Percentiles rank a stretch among this genome's conserved stretches.
These are phyloP conservation scores for Volucella zonaria DNA, from an alignment of 2,888 invertebrate species.

Conservation along the genomic window DNA sequence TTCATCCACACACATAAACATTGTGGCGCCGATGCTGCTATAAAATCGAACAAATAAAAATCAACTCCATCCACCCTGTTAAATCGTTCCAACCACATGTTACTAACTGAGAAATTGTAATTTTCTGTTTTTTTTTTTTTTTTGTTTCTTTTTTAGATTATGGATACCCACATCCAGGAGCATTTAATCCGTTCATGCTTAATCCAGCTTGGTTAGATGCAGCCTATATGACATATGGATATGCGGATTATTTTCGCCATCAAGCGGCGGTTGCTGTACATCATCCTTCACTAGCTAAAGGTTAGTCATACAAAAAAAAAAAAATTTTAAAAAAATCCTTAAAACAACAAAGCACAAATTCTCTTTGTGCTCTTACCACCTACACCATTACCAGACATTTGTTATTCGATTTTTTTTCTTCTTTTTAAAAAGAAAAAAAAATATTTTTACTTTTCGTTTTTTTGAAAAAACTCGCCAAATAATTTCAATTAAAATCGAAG, in stretches of 20 bases:
- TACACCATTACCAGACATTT: background rate
- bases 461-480: constrained; percentile 55
- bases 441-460: constrained; percentile 21
- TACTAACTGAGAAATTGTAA: constrained; percentile 47
- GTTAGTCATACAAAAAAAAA: constrained; percentile 80
- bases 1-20: constrained; percentile 26
- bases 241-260: constrained; percentile 88
- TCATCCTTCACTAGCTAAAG: constrained; percentile 86
- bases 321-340: background rate
- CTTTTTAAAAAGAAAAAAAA: background rate
- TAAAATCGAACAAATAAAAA: constrained; percentile 62
- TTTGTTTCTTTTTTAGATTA: constrained; percentile 85
- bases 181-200: constrained; percentile 90
- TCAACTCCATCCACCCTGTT: constrained; percentile 16
- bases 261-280: constrained; percentile 83
- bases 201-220: constrained; percentile 94
- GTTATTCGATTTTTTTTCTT: no score
- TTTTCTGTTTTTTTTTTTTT: constrained; percentile 78
- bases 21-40: constrained; percentile 70
- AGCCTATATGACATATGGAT: constrained; percentile 90
- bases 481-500: constrained; percentile 72
- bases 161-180: constrained; percentile 90
- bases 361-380: constrained; percentile 29
- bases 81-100: constrained; percentile 51
- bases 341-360: background rate